Percentiles rank a stretch among this genome's conserved stretches.
Evolutionary conservation across 37 sponge, comb jelly and placozoan genomes (phyloP).

Genomic region (Mnemiopsis leidyi): DNA sequence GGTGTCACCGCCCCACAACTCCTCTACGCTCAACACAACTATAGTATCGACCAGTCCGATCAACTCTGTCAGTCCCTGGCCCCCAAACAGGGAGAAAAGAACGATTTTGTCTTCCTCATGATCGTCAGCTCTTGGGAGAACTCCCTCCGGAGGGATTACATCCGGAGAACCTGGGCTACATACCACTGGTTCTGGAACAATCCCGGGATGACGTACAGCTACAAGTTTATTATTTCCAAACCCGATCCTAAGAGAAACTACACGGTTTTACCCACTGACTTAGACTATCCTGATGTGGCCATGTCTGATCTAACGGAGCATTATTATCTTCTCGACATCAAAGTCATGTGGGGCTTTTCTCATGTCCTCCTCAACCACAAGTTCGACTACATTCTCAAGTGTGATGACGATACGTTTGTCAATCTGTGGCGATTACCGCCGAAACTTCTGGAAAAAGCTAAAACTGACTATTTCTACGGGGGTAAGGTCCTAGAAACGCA

Average conservation of each 20-base stretch:
- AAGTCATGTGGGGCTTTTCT: slow-evolving; percentile 23
- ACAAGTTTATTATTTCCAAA: background rate
- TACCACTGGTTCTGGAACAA: slow-evolving; percentile 2
- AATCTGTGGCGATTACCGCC: slow-evolving; percentile 30
- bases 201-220: slow-evolving; percentile 1
- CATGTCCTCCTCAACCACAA: background rate
- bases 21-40: background rate
- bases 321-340: slow-evolving; percentile 29
- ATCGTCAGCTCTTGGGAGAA: slow-evolving; percentile 36
- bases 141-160: background rate
- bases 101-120: background rate
- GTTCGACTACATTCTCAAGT: background rate
- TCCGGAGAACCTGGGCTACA: slow-evolving; percentile 36
- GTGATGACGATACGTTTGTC: slow-evolving; percentile 49
- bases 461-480: slow-evolving; percentile 19
- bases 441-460: background rate
- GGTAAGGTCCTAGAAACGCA: background rate
- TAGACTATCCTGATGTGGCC: background rate
- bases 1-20: slow-evolving; percentile 8
- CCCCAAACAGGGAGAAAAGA: background rate
- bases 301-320: background rate
- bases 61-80: background rate
- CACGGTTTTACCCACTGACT: background rate
- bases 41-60: background rate
- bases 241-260: background rate